Evolutionary conservation across 2,797 vertebrate species (phyloP).

Genomic region (Acanthornis magna): DNA sequence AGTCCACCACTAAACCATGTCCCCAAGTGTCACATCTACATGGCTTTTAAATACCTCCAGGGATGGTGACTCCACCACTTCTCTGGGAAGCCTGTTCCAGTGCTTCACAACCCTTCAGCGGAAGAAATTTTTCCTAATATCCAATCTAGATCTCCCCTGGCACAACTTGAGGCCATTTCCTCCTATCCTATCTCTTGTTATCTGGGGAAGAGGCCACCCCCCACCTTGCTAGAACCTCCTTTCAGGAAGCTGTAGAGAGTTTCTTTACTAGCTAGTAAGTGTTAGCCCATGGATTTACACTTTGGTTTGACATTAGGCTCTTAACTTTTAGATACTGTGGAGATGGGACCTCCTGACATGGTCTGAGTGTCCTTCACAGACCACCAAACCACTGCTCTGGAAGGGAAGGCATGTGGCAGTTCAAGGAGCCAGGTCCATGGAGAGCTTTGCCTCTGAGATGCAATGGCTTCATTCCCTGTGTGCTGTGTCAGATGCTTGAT

Average conservation of each 20-base stretch:
- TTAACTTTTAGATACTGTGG: background rate
- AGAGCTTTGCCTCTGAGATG: background rate
- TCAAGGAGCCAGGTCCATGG: background rate
- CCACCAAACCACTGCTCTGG: background rate
- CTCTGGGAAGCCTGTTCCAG: background rate
- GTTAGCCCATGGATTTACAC: background rate
- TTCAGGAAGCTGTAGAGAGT: background rate
- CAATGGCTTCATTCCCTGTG: background rate
- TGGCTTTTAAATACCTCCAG: rapidly evolving
- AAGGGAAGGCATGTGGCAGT: background rate
- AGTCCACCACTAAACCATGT: background rate
- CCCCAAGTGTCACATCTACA: background rate
- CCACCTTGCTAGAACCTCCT: rapidly evolving
- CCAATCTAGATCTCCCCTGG: background rate
- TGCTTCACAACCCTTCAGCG: background rate
- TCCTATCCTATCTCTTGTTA: background rate
- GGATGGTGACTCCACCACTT: background rate
- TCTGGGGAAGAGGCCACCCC: background rate
- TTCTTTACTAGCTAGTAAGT: background rate
- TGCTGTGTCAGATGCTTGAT: background rate
- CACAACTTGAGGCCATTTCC: background rate
- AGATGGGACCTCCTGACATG: background rate
- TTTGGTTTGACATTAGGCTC: background rate
- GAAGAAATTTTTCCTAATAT: background rate
- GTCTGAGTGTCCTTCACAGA: background rate